phyloP scores from a whole-genome alignment of 2,113 vertebrate species.

The Isichthys henryi region DNA sequence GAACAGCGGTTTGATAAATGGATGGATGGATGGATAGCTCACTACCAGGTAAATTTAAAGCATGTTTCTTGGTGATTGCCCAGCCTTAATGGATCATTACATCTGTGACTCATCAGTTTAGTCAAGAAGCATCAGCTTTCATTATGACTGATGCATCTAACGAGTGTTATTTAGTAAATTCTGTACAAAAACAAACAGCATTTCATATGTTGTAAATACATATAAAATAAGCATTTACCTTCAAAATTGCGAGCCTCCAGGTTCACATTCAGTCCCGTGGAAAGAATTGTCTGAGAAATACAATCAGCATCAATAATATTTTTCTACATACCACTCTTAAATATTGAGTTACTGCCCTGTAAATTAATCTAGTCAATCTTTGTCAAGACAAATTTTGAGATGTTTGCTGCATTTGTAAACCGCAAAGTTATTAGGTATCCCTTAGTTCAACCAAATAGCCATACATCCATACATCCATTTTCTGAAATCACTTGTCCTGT shows the following conservation, averaged over 20 bases:
- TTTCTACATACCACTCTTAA: not conserved
- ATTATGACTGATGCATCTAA: not conserved
- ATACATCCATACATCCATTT: not conserved
- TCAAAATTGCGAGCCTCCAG: slow-evolving; percentile 81
- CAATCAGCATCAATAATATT: not conserved
- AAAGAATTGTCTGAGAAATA: slow-evolving; percentile 62
- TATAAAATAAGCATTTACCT: slow-evolving; percentile 49
- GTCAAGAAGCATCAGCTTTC: not conserved
- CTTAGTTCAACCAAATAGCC: not conserved
- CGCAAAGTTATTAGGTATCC: not conserved
- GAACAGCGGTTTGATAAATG: too few species aligned
- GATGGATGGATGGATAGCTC: too few species aligned
- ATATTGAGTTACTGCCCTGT: not conserved
- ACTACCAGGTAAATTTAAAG: too few species aligned
- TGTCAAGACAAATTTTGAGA: not conserved
- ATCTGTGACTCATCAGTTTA: not conserved
- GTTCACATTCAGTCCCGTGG: slow-evolving; percentile 51
- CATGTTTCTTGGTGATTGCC: not conserved
- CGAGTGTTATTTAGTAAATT: not conserved
- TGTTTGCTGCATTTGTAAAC: not conserved
- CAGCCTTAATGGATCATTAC: not conserved
- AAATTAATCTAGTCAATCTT: not conserved
- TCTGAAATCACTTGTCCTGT: not conserved
- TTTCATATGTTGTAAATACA: not conserved
- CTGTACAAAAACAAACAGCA: not conserved